A percentile compares a stretch with the other conserved stretches of the same genome.
Evolutionary conservation across 2,113 vertebrate species (phyloP).

Genomic region (Caloenas nicobarica): DNA sequence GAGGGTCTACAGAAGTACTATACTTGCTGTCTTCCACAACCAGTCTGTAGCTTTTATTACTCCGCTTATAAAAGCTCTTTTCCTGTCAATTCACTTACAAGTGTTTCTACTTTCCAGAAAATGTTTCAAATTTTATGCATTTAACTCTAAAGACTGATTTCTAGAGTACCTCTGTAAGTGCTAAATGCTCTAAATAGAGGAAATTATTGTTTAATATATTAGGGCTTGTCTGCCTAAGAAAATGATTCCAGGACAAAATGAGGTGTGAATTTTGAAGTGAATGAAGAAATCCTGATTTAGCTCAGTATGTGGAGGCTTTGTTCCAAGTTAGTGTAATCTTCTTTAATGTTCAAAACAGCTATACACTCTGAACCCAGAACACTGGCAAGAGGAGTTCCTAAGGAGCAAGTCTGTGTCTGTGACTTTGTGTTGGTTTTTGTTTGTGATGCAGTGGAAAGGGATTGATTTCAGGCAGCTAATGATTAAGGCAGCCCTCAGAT

Average conservation of each 20-base stretch:
- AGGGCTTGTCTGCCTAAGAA: constrained; percentile 20
- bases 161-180: neutral
- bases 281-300: constrained; percentile 6
- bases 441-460: neutral
- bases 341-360: constrained; percentile 19
- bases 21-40: neutral
- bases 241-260: constrained; percentile 12
- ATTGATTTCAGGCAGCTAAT: constrained; percentile 6
- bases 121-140: neutral
- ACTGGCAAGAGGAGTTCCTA: neutral
- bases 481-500: neutral
- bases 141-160: neutral
- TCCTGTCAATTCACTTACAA: neutral
- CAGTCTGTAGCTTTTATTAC: neutral
- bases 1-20: neutral
- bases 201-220: neutral
- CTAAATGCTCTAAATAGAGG: neutral
- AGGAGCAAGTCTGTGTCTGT: neutral
- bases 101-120: constrained; percentile 18
- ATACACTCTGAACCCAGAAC: neutral
- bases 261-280: constrained; percentile 26
- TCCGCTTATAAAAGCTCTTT: neutral
- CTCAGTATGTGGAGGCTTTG: neutral
- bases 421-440: constrained; percentile 1
- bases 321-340: neutral